Conservation (phyloP, 2,888 invertebrate species). For the Himalopsyche tibetana region DNA sequence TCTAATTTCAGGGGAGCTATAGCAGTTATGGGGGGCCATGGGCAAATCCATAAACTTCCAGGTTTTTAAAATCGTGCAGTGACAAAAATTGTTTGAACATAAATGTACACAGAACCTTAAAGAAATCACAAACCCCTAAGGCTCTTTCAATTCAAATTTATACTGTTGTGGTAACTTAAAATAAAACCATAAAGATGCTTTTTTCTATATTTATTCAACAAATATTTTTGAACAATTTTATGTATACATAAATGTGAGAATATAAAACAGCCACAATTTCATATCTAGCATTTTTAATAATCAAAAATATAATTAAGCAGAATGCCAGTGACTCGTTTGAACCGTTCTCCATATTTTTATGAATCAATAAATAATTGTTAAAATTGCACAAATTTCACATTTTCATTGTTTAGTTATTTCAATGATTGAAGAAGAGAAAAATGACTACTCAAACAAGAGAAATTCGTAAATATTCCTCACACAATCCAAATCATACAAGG, state of each 20-base stretch:
- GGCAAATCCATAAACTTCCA: too few relatives aligned
- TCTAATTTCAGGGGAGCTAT: too few relatives aligned
- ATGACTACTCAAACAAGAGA: neutral
- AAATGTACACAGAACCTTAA: too few relatives aligned
- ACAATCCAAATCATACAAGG: neutral
- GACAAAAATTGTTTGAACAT: too few relatives aligned
- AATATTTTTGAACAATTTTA: conserved; percentile 22
- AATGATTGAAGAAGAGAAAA: neutral
- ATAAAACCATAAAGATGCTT: neutral
- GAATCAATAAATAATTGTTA: neutral
- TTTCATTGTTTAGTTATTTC: neutral
- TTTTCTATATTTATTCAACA: conserved; percentile 45
- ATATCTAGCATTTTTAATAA: conserved; percentile 26
- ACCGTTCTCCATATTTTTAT: neutral
- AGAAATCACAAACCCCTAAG: too few relatives aligned
- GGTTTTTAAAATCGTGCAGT: too few relatives aligned
- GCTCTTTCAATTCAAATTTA: too few relatives aligned
- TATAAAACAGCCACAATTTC: conserved; percentile 2
- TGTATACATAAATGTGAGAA: conserved; percentile 3
- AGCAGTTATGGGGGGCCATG: too few relatives aligned
- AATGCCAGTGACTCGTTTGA: conserved; percentile 6
- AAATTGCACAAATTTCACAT: neutral
- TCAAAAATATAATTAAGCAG: conserved; percentile 30
- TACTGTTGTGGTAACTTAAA: too few relatives aligned
- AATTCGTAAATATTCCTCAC: neutral